Conservation (phyloP, 2,888 invertebrate species). For the Nemapogon koenigi region DNA sequence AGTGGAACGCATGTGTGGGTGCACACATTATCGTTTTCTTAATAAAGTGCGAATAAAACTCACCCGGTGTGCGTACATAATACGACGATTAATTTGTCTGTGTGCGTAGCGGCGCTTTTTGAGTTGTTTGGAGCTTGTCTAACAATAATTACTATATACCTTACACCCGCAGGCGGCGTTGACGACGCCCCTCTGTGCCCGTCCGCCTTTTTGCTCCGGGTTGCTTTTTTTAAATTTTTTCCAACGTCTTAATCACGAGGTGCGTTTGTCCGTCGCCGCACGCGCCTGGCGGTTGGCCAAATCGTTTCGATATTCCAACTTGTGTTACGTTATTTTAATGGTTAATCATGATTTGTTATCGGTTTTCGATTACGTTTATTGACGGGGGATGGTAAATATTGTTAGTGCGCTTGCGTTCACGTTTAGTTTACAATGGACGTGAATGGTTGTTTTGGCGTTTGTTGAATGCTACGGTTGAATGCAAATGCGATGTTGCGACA, state of each 20-base stretch:
- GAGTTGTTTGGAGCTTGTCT: conserved; percentile 46
- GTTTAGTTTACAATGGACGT: conserved; percentile 1
- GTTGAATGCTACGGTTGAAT: too few species aligned
- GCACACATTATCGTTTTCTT: conserved; percentile 21
- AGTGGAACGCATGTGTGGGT: conserved; percentile 24
- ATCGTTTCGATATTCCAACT: conserved; percentile 1
- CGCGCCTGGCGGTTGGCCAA: conserved; percentile 8
- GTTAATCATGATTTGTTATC: conserved; percentile 22
- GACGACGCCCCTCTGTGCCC: conserved; percentile 16
- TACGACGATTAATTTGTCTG: conserved; percentile 21
- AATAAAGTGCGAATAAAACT: conserved; percentile 35
- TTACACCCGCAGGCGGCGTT: conserved; percentile 42
- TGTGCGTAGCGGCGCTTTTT: conserved; percentile 51
- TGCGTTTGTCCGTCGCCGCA: conserved; percentile 5
- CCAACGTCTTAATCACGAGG: conserved; percentile 16
- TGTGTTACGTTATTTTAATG: conserved; percentile 17
- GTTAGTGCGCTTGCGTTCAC: not conserved
- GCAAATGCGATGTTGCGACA: too few species aligned
- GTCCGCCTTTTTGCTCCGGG: conserved; percentile 19
- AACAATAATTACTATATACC: conserved; percentile 61
- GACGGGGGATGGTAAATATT: conserved; percentile 9
- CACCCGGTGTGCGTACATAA: conserved; percentile 1
- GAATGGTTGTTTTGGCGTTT: conserved; percentile 2
- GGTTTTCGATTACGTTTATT: conserved; percentile 25
- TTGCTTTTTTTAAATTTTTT: conserved; percentile 9